Percentiles rank a stretch among this genome's conserved stretches.
Evolutionary conservation across 2,888 invertebrate species (phyloP).

Genomic region (Yponomeuta evonymella): DNA sequence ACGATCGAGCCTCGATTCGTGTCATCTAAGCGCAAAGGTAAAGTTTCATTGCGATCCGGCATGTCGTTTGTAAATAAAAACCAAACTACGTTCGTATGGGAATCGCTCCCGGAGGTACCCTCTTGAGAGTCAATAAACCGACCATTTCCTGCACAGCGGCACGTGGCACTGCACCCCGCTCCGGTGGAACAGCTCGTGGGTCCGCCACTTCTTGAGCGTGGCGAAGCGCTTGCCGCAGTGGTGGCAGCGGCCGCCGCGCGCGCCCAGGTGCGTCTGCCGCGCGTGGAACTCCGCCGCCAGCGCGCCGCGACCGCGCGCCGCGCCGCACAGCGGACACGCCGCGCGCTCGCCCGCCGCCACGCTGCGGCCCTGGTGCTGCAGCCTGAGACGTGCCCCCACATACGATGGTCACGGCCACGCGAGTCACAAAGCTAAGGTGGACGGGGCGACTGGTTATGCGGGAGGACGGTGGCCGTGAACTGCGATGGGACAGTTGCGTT

Average conservation of each 20-base stretch:
- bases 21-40: too few species aligned
- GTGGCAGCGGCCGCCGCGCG: not conserved
- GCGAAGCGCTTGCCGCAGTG: not conserved
- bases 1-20: too few species aligned
- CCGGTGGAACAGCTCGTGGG: not conserved
- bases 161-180: not conserved
- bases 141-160: not conserved
- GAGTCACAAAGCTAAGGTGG: too few species aligned
- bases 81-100: too few species aligned
- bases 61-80: too few species aligned
- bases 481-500: too few species aligned
- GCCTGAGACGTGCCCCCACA: not conserved
- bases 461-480: too few species aligned
- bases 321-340: not conserved
- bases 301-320: not conserved
- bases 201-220: not conserved
- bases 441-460: too few species aligned
- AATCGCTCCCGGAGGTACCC: too few species aligned
- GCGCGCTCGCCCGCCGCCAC: not conserved
- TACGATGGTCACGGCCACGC: too few species aligned
- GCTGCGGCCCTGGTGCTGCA: not conserved
- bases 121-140: not conserved
- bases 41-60: too few species aligned
- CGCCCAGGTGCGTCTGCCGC: not conserved
- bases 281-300: not conserved